These are phyloP conservation scores for Alsophila aescularia DNA, from an alignment of 2,888 invertebrate species.

Conservation along the genomic window DNA sequence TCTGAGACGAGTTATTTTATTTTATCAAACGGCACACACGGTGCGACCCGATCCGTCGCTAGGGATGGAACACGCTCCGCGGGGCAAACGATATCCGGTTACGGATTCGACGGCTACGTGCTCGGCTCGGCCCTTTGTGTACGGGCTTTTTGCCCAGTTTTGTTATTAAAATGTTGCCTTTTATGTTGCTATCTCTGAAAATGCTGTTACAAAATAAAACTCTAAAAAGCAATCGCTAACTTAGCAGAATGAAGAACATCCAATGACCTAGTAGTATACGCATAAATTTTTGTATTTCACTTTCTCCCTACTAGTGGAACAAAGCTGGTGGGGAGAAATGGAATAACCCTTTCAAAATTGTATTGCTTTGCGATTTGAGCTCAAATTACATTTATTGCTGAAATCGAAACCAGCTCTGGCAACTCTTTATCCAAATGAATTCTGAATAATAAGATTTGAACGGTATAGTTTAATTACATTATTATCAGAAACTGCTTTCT, in stretches of 20 bases:
- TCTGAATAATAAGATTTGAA: too few species aligned
- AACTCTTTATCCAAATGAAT: too few species aligned
- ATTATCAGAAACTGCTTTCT: too few species aligned
- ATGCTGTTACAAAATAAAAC: background rate
- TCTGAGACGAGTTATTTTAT: constrained; percentile 22
- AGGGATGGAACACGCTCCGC: constrained; percentile 16
- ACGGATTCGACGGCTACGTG: constrained; percentile 1
- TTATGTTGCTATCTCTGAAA: background rate
- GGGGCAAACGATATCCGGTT: constrained; percentile 13
- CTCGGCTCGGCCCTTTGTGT: constrained; percentile 3
- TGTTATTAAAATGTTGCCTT: background rate
- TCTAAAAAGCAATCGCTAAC: background rate
- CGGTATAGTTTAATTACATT: too few species aligned
- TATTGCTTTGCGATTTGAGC: too few species aligned
- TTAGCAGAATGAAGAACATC: background rate
- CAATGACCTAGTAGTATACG: too few species aligned
- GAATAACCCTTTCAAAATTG: too few species aligned
- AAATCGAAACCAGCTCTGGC: too few species aligned
- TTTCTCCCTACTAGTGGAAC: too few species aligned
- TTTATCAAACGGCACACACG: constrained; percentile 3
- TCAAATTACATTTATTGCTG: too few species aligned
- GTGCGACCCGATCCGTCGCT: constrained; percentile 6
- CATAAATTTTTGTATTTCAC: too few species aligned
- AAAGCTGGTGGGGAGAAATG: too few species aligned
- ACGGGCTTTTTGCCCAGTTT: background rate